Evolutionary conservation across 2,797 vertebrate genomes (phyloP).

Genomic region (Ctenopoma kingsleyae): DNA sequence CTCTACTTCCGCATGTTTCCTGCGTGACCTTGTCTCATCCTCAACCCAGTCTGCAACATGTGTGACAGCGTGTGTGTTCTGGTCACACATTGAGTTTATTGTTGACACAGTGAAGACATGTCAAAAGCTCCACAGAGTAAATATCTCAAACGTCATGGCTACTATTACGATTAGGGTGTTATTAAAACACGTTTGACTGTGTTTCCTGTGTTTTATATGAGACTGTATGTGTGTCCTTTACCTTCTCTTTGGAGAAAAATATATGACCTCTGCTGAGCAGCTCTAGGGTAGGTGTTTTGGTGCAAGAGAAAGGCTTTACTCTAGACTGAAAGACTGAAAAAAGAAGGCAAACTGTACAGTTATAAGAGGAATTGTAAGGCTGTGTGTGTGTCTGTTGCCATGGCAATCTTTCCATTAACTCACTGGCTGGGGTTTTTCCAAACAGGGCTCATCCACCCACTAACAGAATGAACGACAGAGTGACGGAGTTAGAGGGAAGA

Average conservation of each 20-base stretch:
- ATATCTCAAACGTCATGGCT: slow-evolving; percentile 42
- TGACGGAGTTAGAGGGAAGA: slow-evolving; percentile 41
- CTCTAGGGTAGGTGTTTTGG: slow-evolving; percentile 29
- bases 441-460: slow-evolving; percentile 61
- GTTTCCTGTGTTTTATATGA: slow-evolving; percentile 27
- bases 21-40: slow-evolving; percentile 58
- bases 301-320: slow-evolving; percentile 50
- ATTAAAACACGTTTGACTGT: slow-evolving; percentile 34
- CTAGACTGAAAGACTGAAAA: slow-evolving; percentile 47
- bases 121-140: slow-evolving; percentile 34
- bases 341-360: slow-evolving; percentile 61
- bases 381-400: slow-evolving; percentile 77
- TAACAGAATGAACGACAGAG: slow-evolving; percentile 58
- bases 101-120: slow-evolving; percentile 50
- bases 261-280: slow-evolving; percentile 60
- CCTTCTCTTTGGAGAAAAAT: slow-evolving; percentile 49
- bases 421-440: slow-evolving; percentile 76
- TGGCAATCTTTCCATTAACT: slow-evolving; percentile 81
- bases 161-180: slow-evolving; percentile 42
- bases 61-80: slow-evolving; percentile 33
- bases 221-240: slow-evolving; percentile 21
- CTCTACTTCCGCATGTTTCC: slow-evolving; percentile 70
- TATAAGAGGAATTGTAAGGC: slow-evolving; percentile 66
- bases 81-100: slow-evolving; percentile 32
- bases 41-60: slow-evolving; percentile 30